These are phyloP conservation scores for Etheostoma cragini DNA, from an alignment of 2,113 vertebrate genomes.

Conservation along the genomic window DNA sequence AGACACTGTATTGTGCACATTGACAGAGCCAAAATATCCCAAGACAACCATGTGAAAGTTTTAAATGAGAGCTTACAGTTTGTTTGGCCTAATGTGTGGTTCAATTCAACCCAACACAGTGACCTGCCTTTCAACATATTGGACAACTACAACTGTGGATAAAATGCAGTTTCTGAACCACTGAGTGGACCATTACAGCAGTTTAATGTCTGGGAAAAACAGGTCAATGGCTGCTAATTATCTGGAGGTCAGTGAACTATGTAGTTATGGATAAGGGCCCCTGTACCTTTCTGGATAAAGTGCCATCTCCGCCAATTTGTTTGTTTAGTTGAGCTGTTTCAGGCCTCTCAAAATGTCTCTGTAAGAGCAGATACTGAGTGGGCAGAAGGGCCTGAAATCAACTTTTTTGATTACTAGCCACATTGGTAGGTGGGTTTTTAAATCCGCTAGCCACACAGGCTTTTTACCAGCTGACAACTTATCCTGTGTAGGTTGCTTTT, in stretches of 20 bases:
- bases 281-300: background rate
- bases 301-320: background rate
- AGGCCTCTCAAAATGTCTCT: slow-evolving; percentile 26
- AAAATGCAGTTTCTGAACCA: slow-evolving; percentile 10
- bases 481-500: too few relatives aligned
- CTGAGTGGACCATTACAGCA: background rate
- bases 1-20: background rate
- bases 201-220: slow-evolving; percentile 4
- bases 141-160: background rate
- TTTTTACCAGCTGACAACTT: too few relatives aligned
- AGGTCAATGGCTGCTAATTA: slow-evolving; percentile 26
- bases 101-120: background rate
- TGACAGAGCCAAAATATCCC: background rate
- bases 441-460: too few relatives aligned
- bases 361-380: slow-evolving; percentile 40
- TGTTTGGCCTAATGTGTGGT: background rate
- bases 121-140: background rate
- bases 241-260: background rate
- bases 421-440: too few relatives aligned
- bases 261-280: background rate
- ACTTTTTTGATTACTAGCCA: too few relatives aligned
- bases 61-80: background rate
- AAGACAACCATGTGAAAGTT: background rate
- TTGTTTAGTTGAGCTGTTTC: slow-evolving; percentile 7
- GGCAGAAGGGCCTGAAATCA: background rate